Conservation (phyloP, 2,797 vertebrate species). For the Tangara arthus region DNA sequence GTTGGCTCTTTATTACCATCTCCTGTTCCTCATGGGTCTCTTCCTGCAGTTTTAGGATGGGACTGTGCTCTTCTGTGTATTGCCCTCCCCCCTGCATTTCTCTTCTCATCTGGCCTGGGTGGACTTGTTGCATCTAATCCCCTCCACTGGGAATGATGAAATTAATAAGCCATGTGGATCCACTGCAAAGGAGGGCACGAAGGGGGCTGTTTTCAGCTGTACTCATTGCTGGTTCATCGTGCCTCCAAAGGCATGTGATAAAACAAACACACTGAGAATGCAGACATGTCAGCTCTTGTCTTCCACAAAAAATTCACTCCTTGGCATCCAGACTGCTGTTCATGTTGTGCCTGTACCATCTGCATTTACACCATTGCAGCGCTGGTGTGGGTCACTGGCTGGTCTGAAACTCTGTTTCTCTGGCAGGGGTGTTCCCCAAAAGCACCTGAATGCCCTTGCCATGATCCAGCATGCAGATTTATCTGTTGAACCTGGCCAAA, state of each 20-base stretch:
- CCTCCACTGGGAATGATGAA: not conserved
- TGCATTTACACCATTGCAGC: not conserved
- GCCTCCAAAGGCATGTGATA: not conserved
- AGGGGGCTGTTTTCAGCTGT: not conserved
- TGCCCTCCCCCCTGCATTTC: not conserved
- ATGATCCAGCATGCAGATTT: not conserved
- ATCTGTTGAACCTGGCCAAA: not conserved
- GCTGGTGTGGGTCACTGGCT: not conserved
- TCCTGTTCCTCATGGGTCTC: not conserved
- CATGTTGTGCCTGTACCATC: not conserved
- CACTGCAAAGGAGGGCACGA: accelerated
- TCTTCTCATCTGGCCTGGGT: not conserved
- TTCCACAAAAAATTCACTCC: not conserved
- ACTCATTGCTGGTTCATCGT: not conserved
- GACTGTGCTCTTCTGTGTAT: not conserved
- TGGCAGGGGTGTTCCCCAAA: not conserved
- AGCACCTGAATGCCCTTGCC: not conserved
- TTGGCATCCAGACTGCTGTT: not conserved
- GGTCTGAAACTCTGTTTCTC: not conserved
- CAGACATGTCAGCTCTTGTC: not conserved
- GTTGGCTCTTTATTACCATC: not conserved
- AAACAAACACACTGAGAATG: not conserved
- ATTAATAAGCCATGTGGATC: not conserved
- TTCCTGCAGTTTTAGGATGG: not conserved
- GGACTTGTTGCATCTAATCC: not conserved